Base-by-base conservation (phyloP, 2,797 vertebrate genomes). In the Apogon talboti region DNA sequence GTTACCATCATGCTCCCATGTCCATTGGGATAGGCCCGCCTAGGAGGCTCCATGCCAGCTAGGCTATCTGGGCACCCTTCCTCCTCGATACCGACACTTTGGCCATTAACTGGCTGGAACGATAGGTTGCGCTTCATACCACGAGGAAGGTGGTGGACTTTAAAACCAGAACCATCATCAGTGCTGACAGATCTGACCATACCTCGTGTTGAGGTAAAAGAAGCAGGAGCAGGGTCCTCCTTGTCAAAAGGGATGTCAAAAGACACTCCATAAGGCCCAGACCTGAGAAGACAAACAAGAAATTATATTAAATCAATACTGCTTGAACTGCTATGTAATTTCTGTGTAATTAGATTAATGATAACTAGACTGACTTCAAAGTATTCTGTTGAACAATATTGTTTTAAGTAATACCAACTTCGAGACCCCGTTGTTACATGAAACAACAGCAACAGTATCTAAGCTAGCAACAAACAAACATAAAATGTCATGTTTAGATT, bases 211-310 rank as follows among this genome's bases (percentile, higher is more conserved):
- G 88, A 93, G 61, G 78, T 83, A 28, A 91, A 54, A 61, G 91
- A 0, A 45, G 86, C 16, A 0, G 89, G 87, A 45, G 67, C 66
- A 72, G 77, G 91, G 81, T 93, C 92, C 41, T 96, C 96, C 88
- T 98, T 95, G 87, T 97, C 95, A 80, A 99, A 97, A 78, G 97
- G 96, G 79, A 99, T 98, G 84, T 98, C 96, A 91, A 99, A 99
- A 0, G 98, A 99, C 71, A 99, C 96, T 57, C 97, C 97, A 48
- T 99, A 98, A 42, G 95, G 85, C 3, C 96, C 96, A 24, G 97
- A 97, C 82, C 98, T 99, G 49, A 44, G 67, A 46, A 87, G 69
- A 77, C 8, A 71, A 50, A 58, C 54, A 38, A 28, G 0, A 60
- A 76, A 52, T 6, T 41, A 0, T 28, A 1, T 54, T 24, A 30